Base-by-base conservation (phyloP, 2,888 invertebrate species). In the Gibbula magus region DNA sequence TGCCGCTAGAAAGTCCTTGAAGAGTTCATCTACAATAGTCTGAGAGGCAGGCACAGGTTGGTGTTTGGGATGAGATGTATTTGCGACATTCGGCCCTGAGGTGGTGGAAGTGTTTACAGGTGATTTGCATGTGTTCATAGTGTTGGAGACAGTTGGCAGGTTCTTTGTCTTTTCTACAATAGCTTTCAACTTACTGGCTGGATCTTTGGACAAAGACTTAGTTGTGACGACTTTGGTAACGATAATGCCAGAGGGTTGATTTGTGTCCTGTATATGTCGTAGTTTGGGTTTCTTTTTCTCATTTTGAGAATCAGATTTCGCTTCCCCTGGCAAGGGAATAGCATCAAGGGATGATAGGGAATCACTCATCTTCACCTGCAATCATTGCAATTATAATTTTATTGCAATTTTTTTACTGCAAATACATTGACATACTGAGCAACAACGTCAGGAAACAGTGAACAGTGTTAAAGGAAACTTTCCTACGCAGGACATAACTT, bases 1-100 rank as follows among this genome's bases (percentile, higher is more conserved):
- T 54, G 79, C 83, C 7, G 89, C 84, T 73, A 89, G 83, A 70
- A 89, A 89, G 75, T 89, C 89, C 81, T 89, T 88, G 79, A 90
- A 90, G 51, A 90, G 82, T 76, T 90, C 87, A 83, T 89, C 89
- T 52, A 90, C 90, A 79, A 88, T 86, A 54, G 80, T 82, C 52
- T 83, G 82, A 13, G 78, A 79, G 54, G 35, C 29, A 61, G 61
- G 61, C 18, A 61, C 25, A 29, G 61, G 29, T 7, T 29, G 61
- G 25, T 25, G 13, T 29, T 61, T 61, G 29, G 25, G 25, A 16
- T 29, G 29, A n/a, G 61, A 22, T 45, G 45, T 13, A 45, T 45
- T 45, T 45, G 45, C 13, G 45, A 45, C 45, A 45, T 13, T 45
- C 13, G 5, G 45, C 45, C 45, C 45, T 45, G 45, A 45, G 10